Conservation (phyloP, 2,888 invertebrate genomes). For the Parnassius mnemosyne region DNA sequence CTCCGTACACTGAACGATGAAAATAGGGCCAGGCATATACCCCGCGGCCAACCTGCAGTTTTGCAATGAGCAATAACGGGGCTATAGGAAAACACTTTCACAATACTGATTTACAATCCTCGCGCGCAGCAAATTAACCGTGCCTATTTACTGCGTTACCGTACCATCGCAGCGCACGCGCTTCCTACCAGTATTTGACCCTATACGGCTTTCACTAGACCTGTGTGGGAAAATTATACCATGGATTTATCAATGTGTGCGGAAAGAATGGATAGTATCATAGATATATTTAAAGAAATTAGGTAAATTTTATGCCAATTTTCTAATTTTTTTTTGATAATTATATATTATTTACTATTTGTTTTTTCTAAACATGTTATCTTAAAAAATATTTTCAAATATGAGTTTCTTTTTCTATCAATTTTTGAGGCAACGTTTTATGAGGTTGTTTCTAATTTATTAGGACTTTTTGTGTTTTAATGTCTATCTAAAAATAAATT, state of each 20-base stretch:
- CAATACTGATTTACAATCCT: conserved; percentile 43
- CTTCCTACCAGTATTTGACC: conserved; percentile 47
- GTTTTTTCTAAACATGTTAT: too few relatives aligned
- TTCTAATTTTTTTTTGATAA: too few relatives aligned
- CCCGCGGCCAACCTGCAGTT: conserved; percentile 20
- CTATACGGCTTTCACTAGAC: conserved; percentile 40
- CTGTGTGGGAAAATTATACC: conserved; percentile 38
- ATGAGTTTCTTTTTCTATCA: too few relatives aligned
- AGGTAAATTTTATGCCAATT: too few relatives aligned
- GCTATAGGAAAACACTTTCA: conserved; percentile 39
- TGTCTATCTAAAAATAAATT: too few relatives aligned
- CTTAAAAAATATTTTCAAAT: too few relatives aligned
- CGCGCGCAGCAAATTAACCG: conserved; percentile 43
- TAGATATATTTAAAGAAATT: too few relatives aligned
- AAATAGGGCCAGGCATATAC: conserved; percentile 16
- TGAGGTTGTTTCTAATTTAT: too few relatives aligned
- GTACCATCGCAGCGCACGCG: conserved; percentile 44
- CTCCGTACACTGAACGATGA: conserved; percentile 6
- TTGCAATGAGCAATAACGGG: conserved; percentile 20
- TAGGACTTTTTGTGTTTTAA: too few relatives aligned
- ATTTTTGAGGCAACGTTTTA: too few relatives aligned
- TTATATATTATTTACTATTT: too few relatives aligned
- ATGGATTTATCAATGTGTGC: conserved; percentile 30
- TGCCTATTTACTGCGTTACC: conserved; percentile 38
- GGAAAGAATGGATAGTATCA: too few relatives aligned